phyloP scores from a whole-genome alignment of 2,113 vertebrate genomes.

The Balaeniceps rex region DNA sequence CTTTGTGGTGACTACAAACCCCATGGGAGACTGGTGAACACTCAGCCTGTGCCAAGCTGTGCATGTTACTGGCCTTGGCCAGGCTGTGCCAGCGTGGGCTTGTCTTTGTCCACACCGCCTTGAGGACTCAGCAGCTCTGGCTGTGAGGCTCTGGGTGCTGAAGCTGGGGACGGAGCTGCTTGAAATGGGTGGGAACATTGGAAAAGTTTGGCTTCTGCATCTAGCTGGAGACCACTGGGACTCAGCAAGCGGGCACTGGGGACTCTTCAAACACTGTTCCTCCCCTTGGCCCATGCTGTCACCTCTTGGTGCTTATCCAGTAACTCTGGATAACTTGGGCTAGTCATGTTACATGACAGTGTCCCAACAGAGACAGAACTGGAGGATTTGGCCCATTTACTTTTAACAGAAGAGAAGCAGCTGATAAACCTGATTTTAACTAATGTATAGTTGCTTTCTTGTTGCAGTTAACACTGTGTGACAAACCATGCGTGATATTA shows the following conservation, averaged over 20 bases:
- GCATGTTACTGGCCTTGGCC: background rate
- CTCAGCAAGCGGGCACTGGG: background rate
- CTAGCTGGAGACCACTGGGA: background rate
- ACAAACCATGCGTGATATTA: background rate
- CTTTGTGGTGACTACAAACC: background rate
- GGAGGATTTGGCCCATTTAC: background rate
- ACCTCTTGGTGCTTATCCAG: background rate
- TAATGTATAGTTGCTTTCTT: background rate
- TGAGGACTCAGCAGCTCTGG: background rate
- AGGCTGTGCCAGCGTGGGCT: background rate
- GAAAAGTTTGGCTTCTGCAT: background rate
- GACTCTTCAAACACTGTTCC: background rate
- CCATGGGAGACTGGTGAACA: too few relatives aligned
- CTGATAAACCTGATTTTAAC: background rate
- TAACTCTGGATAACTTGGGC: background rate
- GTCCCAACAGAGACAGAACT: background rate
- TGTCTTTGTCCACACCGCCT: background rate
- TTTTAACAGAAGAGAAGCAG: background rate
- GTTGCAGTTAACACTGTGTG: background rate
- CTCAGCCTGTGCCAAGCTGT: background rate
- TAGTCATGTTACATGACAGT: fast-evolving
- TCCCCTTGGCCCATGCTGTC: background rate
- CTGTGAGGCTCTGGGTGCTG: background rate
- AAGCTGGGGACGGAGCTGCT: background rate
- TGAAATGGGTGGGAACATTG: background rate